phyloP scores from a whole-genome alignment of 2,888 invertebrate species.

The Leptura quadrifasciata region DNA sequence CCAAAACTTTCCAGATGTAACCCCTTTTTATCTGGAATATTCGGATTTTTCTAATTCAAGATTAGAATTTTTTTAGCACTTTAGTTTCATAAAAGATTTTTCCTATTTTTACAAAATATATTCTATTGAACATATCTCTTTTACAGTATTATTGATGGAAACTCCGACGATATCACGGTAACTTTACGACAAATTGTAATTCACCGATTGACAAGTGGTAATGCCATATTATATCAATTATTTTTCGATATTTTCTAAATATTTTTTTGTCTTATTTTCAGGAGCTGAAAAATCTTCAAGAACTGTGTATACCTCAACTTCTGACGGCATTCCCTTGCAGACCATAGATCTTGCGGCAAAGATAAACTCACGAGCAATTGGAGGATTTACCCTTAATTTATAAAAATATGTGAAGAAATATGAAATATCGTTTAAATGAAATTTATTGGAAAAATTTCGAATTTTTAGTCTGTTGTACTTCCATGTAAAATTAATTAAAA shows the following conservation, averaged over 20 bases:
- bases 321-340: conserved; percentile 1
- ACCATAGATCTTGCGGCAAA: conserved; percentile 5
- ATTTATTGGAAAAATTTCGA: background rate
- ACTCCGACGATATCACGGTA: background rate
- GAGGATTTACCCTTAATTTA: background rate
- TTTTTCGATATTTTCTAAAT: background rate
- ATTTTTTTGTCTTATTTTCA: background rate
- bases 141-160: conserved; percentile 2
- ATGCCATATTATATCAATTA: background rate
- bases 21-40: too few species aligned
- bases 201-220: conserved; percentile 4
- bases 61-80: too few species aligned
- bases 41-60: too few species aligned
- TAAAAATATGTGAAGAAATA: background rate
- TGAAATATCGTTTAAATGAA: background rate
- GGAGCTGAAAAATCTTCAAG: background rate
- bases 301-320: background rate
- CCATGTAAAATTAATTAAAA: too few species aligned
- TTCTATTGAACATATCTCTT: background rate
- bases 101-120: background rate
- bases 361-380: background rate
- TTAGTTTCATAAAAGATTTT: too few species aligned
- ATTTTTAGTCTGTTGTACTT: too few species aligned
- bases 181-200: background rate
- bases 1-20: too few species aligned